Evolutionary conservation across 2,888 invertebrate genomes (phyloP).

Genomic region (Brachylomia viminalis): DNA sequence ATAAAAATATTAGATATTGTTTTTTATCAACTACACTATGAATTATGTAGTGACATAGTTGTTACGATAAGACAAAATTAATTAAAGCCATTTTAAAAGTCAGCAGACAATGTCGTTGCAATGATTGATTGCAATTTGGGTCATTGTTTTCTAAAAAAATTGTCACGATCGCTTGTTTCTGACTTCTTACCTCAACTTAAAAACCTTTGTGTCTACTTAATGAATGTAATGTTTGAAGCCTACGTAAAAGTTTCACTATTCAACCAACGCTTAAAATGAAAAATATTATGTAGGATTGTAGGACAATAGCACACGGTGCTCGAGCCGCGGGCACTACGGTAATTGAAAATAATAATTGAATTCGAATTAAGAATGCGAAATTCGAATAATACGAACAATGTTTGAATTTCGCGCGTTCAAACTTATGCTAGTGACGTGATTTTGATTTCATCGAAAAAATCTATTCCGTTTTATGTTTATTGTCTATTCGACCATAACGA

Average conservation of each 20-base stretch:
- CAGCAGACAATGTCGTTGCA: constrained; percentile 40
- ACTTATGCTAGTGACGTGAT: constrained; percentile 50
- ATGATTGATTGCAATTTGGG: constrained; percentile 55
- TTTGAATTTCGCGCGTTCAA: constrained; percentile 84
- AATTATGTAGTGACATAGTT: constrained; percentile 59
- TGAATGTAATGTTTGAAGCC: constrained; percentile 66
- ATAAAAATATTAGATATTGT: constrained; percentile 61
- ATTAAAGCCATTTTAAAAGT: constrained; percentile 53
- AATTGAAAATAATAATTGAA: constrained; percentile 89
- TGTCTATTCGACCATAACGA: constrained; percentile 27
- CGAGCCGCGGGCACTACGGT: constrained; percentile 79
- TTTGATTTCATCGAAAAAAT: constrained; percentile 26
- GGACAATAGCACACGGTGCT: constrained; percentile 79
- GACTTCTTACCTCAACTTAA: constrained; percentile 24
- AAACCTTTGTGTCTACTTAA: constrained; percentile 50
- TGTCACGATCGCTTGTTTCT: constrained; percentile 30
- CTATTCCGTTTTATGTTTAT: constrained; percentile 10
- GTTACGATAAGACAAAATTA: constrained; percentile 53
- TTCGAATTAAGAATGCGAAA: constrained; percentile 87
- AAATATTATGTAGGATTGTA: constrained; percentile 79
- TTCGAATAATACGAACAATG: constrained; percentile 86
- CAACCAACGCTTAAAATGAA: constrained; percentile 67
- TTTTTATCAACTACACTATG: constrained; percentile 61
- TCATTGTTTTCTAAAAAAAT: constrained; percentile 49
- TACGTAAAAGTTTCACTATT: constrained; percentile 68